phyloP scores from a whole-genome alignment of 1,140 invertebrate genomes.

The Drosophila chauvacae region DNA sequence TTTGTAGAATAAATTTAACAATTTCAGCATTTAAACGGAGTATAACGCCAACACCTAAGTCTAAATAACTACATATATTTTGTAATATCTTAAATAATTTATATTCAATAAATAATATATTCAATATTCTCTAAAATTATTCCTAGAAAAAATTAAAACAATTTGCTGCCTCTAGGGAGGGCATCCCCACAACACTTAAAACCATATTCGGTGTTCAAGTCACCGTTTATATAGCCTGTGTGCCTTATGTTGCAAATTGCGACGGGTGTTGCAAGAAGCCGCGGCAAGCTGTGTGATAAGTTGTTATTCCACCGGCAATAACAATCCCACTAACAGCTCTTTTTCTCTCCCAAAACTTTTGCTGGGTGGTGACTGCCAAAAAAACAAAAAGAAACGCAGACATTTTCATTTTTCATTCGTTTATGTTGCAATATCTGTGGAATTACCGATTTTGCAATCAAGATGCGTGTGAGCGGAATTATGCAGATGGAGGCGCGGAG shows the following conservation, averaged over 20 bases:
- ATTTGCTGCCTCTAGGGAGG: not conserved
- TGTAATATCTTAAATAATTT: too few species aligned
- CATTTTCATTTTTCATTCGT: slow-evolving; percentile 44
- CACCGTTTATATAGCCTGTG: slow-evolving; percentile 9
- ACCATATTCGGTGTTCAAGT: slow-evolving; percentile 2
- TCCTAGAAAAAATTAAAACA: not conserved
- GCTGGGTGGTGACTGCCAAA: slow-evolving; percentile 12
- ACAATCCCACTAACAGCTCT: slow-evolving; percentile 40
- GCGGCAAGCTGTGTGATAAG: slow-evolving; percentile 47
- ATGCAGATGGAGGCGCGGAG: slow-evolving; percentile 15
- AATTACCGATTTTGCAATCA: slow-evolving; percentile 44
- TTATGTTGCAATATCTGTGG: slow-evolving; percentile 35
- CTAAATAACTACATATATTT: too few species aligned
- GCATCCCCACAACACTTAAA: slow-evolving; percentile 10
- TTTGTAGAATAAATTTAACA: too few species aligned
- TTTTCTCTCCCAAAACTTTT: slow-evolving; percentile 6
- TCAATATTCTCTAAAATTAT: not conserved
- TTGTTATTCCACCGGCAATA: slow-evolving; percentile 35
- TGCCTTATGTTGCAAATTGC: slow-evolving; percentile 42
- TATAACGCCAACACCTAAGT: too few species aligned
- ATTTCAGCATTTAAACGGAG: too few species aligned
- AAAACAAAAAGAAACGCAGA: slow-evolving; percentile 19
- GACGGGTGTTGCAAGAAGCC: slow-evolving; percentile 48
- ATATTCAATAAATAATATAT: too few species aligned
- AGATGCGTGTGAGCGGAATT: slow-evolving; percentile 40